A percentile compares a stretch with the other conserved stretches of the same genome.
Evolutionary conservation across 92 coral and sea anemone species (phyloP).

Genomic region (Meandrina meandrites): DNA sequence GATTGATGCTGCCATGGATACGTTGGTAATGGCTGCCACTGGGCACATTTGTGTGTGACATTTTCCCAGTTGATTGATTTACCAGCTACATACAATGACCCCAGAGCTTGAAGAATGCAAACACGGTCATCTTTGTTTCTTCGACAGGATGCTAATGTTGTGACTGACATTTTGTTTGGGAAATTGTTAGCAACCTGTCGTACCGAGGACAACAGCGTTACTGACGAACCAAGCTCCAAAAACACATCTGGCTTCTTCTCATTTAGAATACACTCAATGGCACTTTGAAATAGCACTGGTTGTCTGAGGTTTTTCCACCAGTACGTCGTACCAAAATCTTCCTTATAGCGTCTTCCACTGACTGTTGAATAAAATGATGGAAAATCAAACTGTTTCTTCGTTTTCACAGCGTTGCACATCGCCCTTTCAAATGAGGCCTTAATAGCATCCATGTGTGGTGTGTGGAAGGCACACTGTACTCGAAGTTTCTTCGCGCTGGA

Average conservation of each 20-base stretch:
- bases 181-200: neutral
- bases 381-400: neutral
- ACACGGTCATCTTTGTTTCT: neutral
- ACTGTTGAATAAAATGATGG: conserved; percentile 11
- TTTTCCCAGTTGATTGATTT: conserved; percentile 8
- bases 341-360: conserved; percentile 4
- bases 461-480: conserved; percentile 30
- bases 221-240: neutral
- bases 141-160: neutral
- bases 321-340: conserved; percentile 11
- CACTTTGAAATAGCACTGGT: conserved; percentile 35
- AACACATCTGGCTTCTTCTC: conserved; percentile 24
- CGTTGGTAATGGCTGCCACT: conserved; percentile 1
- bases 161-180: neutral
- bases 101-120: conserved; percentile 5
- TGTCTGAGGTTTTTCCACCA: conserved; percentile 51
- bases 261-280: conserved; percentile 18
- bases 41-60: neutral
- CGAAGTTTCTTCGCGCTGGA: conserved; percentile 17
- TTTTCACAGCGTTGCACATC: too few relatives aligned
- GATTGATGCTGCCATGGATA: conserved; percentile 24
- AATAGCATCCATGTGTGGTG: conserved; percentile 29
- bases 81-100: conserved; percentile 10
- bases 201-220: neutral
- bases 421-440: conserved; percentile 35